These are phyloP conservation scores for Lysandra coridon DNA, from an alignment of 2,888 invertebrate genomes.

Conservation along the genomic window DNA sequence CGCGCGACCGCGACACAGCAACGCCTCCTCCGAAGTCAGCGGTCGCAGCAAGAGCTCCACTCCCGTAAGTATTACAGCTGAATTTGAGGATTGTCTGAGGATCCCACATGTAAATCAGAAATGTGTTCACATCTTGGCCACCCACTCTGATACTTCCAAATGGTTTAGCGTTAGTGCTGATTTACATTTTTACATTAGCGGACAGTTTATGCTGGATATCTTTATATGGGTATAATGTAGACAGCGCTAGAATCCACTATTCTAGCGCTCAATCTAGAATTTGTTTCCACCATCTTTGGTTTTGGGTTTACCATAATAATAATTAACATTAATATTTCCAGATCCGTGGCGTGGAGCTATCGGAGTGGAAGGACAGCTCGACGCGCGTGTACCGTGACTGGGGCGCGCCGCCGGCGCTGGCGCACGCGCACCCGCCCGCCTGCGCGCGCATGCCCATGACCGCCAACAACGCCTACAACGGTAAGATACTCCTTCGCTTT, in stretches of 20 bases:
- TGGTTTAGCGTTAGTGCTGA: no score
- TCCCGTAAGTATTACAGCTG: slow-evolving; percentile 50
- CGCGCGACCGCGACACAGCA: slow-evolving; percentile 62
- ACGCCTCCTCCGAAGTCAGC: slow-evolving; percentile 76
- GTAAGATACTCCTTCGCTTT: slow-evolving; percentile 39
- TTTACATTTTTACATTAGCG: no score
- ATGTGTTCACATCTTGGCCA: no score
- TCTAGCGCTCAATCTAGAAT: no score
- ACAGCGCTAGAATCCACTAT: no score
- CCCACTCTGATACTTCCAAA: no score
- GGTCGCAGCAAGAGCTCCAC: slow-evolving; percentile 77
- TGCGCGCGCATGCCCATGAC: slow-evolving; percentile 74
- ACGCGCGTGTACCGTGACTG: slow-evolving; percentile 82
- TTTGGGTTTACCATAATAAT: no score
- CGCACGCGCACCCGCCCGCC: slow-evolving; percentile 76
- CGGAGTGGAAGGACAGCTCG: slow-evolving; percentile 63
- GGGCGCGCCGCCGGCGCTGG: slow-evolving; percentile 54
- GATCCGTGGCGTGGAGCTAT: slow-evolving; percentile 66
- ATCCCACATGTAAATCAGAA: no score
- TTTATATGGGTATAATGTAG: no score
- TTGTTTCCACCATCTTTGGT: no score
- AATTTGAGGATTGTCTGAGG: no score
- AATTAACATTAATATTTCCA: slow-evolving; percentile 37
- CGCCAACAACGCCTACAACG: slow-evolving; percentile 52
- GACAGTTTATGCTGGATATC: no score